A percentile compares a stretch with the other conserved stretches of the same genome.
Conservation (phyloP, 2,113 vertebrate genomes). For the Colistium nudipinnis region DNA sequence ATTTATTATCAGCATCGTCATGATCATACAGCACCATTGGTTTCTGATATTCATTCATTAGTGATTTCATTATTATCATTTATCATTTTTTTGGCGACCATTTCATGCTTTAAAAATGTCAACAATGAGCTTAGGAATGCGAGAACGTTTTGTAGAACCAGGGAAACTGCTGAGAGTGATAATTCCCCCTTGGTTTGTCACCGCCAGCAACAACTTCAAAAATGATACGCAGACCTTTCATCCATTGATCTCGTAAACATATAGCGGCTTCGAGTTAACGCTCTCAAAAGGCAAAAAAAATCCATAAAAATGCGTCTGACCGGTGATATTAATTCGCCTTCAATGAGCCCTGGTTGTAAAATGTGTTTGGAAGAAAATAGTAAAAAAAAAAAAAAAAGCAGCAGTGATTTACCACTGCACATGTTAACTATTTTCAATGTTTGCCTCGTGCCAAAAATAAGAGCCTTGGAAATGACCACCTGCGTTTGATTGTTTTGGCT, state of each 20-base stretch:
- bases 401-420: slow-evolving; percentile 74
- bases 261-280: slow-evolving; percentile 1
- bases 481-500: slow-evolving; percentile 79
- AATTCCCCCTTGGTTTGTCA: background rate
- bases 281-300: slow-evolving; percentile 24
- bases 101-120: background rate
- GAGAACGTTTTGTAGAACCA: background rate
- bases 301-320: slow-evolving; percentile 35
- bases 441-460: slow-evolving; percentile 62
- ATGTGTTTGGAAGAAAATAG: slow-evolving; percentile 63
- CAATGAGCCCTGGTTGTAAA: slow-evolving; percentile 53
- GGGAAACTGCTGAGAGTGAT: background rate
- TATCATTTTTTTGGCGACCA: too few relatives aligned
- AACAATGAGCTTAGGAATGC: background rate
- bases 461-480: slow-evolving; percentile 72
- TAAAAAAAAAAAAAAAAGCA: slow-evolving; percentile 48
- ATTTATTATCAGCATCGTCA: too few relatives aligned
- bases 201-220: background rate
- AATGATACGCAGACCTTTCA: background rate
- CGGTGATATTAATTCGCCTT: slow-evolving; percentile 47
- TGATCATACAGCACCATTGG: too few relatives aligned
- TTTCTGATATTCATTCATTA: too few relatives aligned
- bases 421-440: slow-evolving; percentile 74
- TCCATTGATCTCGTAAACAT: background rate
- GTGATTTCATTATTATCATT: too few relatives aligned